Evolutionary conservation across 1,140 invertebrate genomes (phyloP), one percentile per base, ranked within the genome.

Genomic region (Ceratosolen solmsi): DNA sequence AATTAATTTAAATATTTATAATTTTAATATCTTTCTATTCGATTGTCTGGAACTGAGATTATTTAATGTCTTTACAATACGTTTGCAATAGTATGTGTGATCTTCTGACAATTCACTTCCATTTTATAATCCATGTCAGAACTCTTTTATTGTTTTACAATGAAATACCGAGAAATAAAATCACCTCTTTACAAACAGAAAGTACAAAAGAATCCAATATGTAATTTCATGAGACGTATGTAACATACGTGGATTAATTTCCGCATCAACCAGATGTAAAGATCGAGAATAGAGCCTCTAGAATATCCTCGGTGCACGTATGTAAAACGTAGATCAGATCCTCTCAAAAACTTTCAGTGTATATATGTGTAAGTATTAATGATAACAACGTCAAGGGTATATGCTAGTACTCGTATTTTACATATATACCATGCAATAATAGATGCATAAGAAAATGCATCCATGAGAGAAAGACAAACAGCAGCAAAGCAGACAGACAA

Each of bases 191-290:
- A 46, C 13, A 72, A 79, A 22, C 9, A 65, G 71, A 27, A 22
- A 25, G 33, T 15, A 80, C 60, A 81, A 75, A 81, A 75, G 79
- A 81, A 75, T 75, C 70, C 79, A 81, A 75, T 75, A 81, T 81
- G 25, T 63, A 60, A 75, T 81, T 75, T 81, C 60, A 72, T 30
- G 72, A 56, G 72, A 75, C 36, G 79, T 74, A 56, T 27, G 41
- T 70, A 56, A 72, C 38, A n/a, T n/a, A n/a, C n/a, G n/a, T n/a
- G n/a, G 58, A 60, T 65, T 72, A 33, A 70, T 70, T 68, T 46
- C 41, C 22, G 5, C 25, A 27, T 49, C 54, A 46, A 17, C 30
- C 51, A 79, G 1, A 41, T 72, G 68, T 70, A 25, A n/a, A 25
- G 65, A 41, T 13, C 27, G 33, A 30, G 15, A 11, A 72, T 30